These are phyloP conservation scores for Drosophila kepulauana DNA, from an alignment of 1,140 invertebrate genomes.

Conservation along the genomic window DNA sequence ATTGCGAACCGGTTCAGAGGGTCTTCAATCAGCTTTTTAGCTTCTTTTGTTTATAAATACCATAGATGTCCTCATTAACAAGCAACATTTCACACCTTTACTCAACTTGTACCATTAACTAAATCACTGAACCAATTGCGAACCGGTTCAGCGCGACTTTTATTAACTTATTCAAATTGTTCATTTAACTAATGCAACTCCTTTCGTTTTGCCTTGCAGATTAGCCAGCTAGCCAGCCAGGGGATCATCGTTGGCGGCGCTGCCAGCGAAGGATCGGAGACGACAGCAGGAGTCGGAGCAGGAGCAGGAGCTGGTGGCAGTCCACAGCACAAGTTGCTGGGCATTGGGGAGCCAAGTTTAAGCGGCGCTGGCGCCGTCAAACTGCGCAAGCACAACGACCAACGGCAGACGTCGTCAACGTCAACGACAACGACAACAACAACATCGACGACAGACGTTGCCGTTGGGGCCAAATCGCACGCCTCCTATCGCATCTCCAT, in stretches of 20 bases:
- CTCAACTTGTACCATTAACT: too few relatives aligned
- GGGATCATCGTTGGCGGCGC: constrained; percentile 66
- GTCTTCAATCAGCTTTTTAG: too few relatives aligned
- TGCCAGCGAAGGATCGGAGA: constrained; percentile 56
- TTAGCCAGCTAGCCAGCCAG: constrained; percentile 54
- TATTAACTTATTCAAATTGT: too few relatives aligned
- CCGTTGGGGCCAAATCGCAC: constrained; percentile 48
- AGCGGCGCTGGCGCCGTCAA: constrained; percentile 74
- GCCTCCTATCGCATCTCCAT: constrained; percentile 94
- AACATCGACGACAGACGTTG: constrained; percentile 30
- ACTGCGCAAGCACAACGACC: constrained; percentile 68
- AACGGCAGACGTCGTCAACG: constrained; percentile 41
- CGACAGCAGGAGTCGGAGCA: not conserved
- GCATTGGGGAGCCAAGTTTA: constrained; percentile 31
- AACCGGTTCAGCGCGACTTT: too few relatives aligned
- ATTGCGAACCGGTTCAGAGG: too few relatives aligned
- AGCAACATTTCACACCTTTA: too few relatives aligned
- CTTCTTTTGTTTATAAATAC: too few relatives aligned
- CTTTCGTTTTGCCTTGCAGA: constrained; percentile 37
- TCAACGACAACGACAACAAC: constrained; percentile 48
- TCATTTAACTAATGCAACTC: too few relatives aligned
- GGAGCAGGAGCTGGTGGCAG: constrained; percentile 13
- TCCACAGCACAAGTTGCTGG: constrained; percentile 30
- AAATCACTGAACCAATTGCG: too few relatives aligned
- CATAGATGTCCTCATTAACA: too few relatives aligned